Base-by-base conservation (phyloP, 2,888 invertebrate species). In the Dasysyrphus albostriatus region DNA sequence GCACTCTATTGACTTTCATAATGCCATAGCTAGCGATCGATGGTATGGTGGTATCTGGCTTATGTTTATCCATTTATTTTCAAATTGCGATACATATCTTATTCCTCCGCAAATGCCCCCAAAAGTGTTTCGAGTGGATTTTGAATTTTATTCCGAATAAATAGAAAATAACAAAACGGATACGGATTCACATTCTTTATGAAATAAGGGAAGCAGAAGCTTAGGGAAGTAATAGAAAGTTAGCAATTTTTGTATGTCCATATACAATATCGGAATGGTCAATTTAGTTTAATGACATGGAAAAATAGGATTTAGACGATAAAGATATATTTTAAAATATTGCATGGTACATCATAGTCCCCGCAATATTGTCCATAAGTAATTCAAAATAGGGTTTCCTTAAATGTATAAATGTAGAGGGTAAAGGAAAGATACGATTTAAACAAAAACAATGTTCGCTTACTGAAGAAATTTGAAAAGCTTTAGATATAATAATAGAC, bases 1-100 rank as follows among this genome's bases (percentile, higher is more conserved):
- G 42, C 24, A 16, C 32, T 7, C 12, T 58, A 61, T 44, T 47
- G 44, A 44, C 10, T 44, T 44, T 49, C 7, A 16, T 34, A 47
- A 34, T 10, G 34, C n/a, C n/a, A n/a, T n/a, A n/a, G 16, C 5
- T 37, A 37, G 34, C 56, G 14, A 16, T 4, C 4, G 10, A 7
- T 39, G 24, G 24, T 24, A 3, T 24, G 3, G 6, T 4, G 42
- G 32, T n/a, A n/a, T 34, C 34, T 37, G 32, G 49, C 49, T 67
- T 49, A 67, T 49, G 67, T 49, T 49, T 29, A 58, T 58, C 49
- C 34, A 67, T 67, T 67, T 67, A 67, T 34, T 67, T 44, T 67
- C 49, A 12, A 67, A 67, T 67, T 67, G 67, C 49, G 67, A 67
- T 67, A 67, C 67, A 67, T 49, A 49, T 67, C 49, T 67, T 67